A percentile compares a stretch with the other conserved stretches of the same genome.
phyloP scores from a whole-genome alignment of 2,888 invertebrate species.

The Andrena marginata region DNA sequence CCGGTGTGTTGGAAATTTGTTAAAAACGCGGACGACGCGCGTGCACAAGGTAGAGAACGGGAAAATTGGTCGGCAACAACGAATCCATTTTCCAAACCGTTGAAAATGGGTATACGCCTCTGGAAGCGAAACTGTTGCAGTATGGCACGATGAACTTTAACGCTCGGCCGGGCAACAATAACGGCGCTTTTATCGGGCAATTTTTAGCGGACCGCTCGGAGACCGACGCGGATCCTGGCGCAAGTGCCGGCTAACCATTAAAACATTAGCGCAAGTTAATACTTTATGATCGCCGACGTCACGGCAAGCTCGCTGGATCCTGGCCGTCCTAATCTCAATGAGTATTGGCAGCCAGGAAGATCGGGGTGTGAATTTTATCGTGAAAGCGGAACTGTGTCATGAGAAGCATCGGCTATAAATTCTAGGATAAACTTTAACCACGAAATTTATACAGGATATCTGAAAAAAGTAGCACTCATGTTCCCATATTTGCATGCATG shows the following conservation, averaged over 20 bases:
- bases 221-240: slow-evolving; percentile 39
- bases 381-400: background rate
- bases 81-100: slow-evolving; percentile 64
- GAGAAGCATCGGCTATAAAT: background rate
- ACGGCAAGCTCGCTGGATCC: slow-evolving; percentile 20
- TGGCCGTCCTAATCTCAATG: slow-evolving; percentile 8
- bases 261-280: slow-evolving; percentile 67
- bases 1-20: slow-evolving; percentile 46
- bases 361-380: slow-evolving; percentile 11
- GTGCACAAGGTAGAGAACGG: slow-evolving; percentile 38
- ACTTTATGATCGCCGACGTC: slow-evolving; percentile 60
- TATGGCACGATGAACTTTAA: slow-evolving; percentile 73
- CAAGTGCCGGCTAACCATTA: slow-evolving; percentile 55
- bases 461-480: background rate
- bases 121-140: slow-evolving; percentile 62
- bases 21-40: slow-evolving; percentile 19
- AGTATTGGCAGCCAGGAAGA: slow-evolving; percentile 11
- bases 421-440: background rate
- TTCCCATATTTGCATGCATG: too few relatives aligned
- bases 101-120: slow-evolving; percentile 65
- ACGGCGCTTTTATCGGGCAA: slow-evolving; percentile 72
- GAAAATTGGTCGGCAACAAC: slow-evolving; percentile 74
- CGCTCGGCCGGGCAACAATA: slow-evolving; percentile 73
- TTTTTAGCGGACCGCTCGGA: slow-evolving; percentile 54
- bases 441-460: background rate